phyloP scores from a whole-genome alignment of 2,888 invertebrate genomes.

The Heteromurus nitidus region DNA sequence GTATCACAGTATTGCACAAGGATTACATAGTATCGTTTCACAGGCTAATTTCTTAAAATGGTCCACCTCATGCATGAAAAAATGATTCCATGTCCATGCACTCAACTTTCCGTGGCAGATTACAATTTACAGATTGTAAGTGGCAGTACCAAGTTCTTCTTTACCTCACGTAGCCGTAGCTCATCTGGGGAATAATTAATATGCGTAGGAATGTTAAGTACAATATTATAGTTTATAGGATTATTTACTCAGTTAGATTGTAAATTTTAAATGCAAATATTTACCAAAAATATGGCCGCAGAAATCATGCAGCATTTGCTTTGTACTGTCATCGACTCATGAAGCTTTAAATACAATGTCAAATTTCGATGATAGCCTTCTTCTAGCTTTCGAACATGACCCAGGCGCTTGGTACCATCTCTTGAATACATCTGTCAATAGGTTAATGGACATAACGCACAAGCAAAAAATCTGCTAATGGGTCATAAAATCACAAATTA shows the following conservation, averaged over 20 bases:
- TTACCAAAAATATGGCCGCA: slow-evolving; percentile 26
- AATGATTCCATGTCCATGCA: neutral
- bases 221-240: neutral
- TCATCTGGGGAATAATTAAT: slow-evolving; percentile 24
- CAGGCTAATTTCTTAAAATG: neutral
- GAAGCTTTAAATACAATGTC: slow-evolving; percentile 15
- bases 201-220: neutral
- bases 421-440: neutral
- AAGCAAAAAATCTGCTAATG: neutral
- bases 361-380: neutral
- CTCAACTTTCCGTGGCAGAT: neutral
- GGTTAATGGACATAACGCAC: neutral
- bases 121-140: neutral
- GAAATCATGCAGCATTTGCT: slow-evolving; percentile 27
- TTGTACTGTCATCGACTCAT: neutral
- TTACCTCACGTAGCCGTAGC: slow-evolving; percentile 13
- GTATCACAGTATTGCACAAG: neutral
- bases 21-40: neutral
- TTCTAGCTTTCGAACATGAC: slow-evolving; percentile 23
- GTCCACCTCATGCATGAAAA: neutral
- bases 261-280: neutral
- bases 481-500: neutral
- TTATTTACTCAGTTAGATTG: neutral
- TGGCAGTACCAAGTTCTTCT: neutral
- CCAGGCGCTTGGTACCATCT: too few species aligned